Conservation (phyloP, 2,113 vertebrate genomes). For the Entosphenus tridentatus region DNA sequence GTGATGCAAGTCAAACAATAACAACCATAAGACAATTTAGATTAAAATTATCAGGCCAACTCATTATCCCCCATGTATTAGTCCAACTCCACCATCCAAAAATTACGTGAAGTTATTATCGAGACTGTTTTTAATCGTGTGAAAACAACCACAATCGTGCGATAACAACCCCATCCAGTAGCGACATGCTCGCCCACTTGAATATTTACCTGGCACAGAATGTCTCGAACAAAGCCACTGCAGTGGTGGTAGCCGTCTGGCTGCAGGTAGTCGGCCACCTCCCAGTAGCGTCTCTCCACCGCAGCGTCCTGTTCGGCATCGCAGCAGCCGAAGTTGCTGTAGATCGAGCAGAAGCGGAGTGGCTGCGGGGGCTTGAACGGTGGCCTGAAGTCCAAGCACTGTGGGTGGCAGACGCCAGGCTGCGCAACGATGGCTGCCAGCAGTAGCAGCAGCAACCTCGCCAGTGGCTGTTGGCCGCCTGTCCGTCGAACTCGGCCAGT, state of each 20-base stretch:
- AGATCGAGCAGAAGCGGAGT: conserved; percentile 47
- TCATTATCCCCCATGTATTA: background rate
- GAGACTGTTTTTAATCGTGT: no score
- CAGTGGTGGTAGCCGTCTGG: conserved; percentile 27
- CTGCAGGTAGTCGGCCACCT: conserved; percentile 30
- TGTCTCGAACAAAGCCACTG: conserved; percentile 44
- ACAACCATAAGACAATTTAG: no score
- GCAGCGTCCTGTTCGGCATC: conserved; percentile 32
- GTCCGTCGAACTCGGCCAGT: conserved; percentile 1
- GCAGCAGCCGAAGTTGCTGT: conserved; percentile 62
- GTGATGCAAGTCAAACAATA: no score
- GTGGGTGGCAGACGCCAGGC: conserved; percentile 35
- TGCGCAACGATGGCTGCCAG: conserved; percentile 12
- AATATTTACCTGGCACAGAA: conserved; percentile 61
- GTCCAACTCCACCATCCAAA: background rate
- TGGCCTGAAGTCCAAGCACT: conserved; percentile 82
- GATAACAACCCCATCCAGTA: background rate
- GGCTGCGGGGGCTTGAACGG: conserved; percentile 45
- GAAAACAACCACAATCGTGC: background rate
- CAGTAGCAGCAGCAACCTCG: conserved; percentile 15
- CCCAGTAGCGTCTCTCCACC: conserved; percentile 37
- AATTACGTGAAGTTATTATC: no score
- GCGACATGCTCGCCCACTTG: no score
- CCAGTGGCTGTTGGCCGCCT: background rate
- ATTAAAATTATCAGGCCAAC: no score